Evolutionary conservation across 2,797 vertebrate species (phyloP).

Genomic region (Corythornis leucogaster): DNA sequence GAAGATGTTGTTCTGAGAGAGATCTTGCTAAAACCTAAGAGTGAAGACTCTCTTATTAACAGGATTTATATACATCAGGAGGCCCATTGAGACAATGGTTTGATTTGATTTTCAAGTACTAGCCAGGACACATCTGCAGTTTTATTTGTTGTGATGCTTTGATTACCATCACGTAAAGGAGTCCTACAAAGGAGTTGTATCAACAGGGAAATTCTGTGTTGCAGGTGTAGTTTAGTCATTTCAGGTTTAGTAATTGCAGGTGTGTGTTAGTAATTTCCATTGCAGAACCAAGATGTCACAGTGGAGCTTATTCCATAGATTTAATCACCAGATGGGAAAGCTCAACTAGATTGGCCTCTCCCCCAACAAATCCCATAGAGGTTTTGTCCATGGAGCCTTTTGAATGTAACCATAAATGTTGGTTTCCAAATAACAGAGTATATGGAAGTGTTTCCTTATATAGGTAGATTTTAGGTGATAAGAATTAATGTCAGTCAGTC

Average conservation of each 20-base stretch:
- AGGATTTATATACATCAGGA: too few relatives aligned
- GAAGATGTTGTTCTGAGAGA: too few relatives aligned
- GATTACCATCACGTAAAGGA: background rate
- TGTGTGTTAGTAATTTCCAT: conserved; percentile 2
- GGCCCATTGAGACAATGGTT: too few relatives aligned
- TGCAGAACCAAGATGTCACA: conserved; percentile 8
- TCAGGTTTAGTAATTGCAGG: background rate
- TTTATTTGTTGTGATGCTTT: background rate
- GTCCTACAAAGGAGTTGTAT: background rate
- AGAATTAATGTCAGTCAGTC: background rate
- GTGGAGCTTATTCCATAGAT: background rate
- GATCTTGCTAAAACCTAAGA: too few relatives aligned
- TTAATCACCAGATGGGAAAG: conserved; percentile 8
- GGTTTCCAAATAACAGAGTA: background rate
- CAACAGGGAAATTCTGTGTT: background rate
- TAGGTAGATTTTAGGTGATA: background rate
- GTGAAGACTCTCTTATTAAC: background rate
- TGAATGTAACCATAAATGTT: background rate
- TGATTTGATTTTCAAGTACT: too few relatives aligned
- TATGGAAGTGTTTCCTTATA: background rate
- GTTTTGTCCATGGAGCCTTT: background rate
- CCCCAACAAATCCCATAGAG: background rate
- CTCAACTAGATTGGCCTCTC: background rate
- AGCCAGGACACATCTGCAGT: too few relatives aligned
- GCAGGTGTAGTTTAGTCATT: background rate